phyloP scores from a whole-genome alignment of 2,113 vertebrate genomes.

The Lamprotornis superbus region DNA sequence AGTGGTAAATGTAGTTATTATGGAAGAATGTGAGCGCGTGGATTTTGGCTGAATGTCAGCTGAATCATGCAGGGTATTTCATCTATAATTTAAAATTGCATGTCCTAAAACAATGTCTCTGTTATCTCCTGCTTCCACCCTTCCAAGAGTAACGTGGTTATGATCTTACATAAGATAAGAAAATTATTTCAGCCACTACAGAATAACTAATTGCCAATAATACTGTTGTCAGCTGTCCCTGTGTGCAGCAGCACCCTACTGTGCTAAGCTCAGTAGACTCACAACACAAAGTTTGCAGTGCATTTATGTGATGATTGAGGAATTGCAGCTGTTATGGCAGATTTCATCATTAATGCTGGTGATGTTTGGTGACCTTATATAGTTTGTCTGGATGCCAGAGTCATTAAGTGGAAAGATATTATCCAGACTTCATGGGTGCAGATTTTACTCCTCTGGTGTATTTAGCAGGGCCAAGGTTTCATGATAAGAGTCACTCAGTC shows the following conservation, averaged over 20 bases:
- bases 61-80: conserved; percentile 65
- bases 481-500: neutral
- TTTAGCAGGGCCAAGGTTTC: neutral
- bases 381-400: neutral
- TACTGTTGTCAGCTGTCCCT: neutral
- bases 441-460: neutral
- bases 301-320: neutral
- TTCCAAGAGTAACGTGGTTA: neutral
- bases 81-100: conserved; percentile 55
- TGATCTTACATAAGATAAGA: conserved; percentile 35
- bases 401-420: neutral
- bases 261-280: neutral
- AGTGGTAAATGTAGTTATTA: conserved; percentile 76
- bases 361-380: neutral
- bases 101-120: conserved; percentile 57
- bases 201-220: conserved; percentile 44
- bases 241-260: neutral
- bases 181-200: conserved; percentile 29
- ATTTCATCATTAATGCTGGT: neutral
- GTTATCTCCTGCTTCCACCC: conserved; percentile 35
- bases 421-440: neutral
- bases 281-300: neutral
- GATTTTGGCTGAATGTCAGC: conserved; percentile 72
- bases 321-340: neutral
- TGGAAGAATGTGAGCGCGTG: conserved; percentile 36